These are phyloP conservation scores for Falcunculus frontatus DNA, from an alignment of 2,113 vertebrate genomes.

Conservation along the genomic window DNA sequence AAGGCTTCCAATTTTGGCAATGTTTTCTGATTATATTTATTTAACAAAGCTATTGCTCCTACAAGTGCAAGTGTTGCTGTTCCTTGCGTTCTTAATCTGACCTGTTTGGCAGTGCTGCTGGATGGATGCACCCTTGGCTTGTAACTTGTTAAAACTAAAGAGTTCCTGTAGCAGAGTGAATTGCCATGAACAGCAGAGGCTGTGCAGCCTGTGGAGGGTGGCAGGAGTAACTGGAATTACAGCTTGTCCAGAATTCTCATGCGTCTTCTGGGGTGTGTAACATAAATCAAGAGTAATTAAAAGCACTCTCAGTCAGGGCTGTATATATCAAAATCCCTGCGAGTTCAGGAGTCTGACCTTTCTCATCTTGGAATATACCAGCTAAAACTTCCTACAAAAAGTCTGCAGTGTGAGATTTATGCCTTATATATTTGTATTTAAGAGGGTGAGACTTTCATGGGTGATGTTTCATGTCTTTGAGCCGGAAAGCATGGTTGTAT, in stretches of 20 bases:
- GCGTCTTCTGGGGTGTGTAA: not conserved
- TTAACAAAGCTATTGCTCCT: not conserved
- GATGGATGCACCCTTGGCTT: not conserved
- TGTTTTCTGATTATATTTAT: not conserved
- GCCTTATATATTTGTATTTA: not conserved
- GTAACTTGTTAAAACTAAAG: not conserved
- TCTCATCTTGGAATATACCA: not conserved
- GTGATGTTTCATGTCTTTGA: not conserved
- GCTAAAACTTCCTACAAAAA: not conserved
- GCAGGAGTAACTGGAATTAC: not conserved
- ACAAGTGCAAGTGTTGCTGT: not conserved
- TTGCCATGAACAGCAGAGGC: not conserved
- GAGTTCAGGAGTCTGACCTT: not conserved
- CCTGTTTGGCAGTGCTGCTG: not conserved
- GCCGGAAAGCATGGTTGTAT: fast-evolving
- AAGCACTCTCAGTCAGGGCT: not conserved
- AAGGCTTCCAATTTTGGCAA: not conserved
- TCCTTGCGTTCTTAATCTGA: not conserved
- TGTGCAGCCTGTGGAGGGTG: not conserved
- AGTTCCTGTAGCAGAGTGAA: fast-evolving
- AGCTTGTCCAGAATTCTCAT: not conserved
- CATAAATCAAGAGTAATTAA: not conserved
- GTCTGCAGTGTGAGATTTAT: not conserved
- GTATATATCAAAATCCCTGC: fast-evolving
- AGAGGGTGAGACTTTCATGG: not conserved